These are phyloP conservation scores for Bruchidius siliquastri DNA, from an alignment of 2,888 invertebrate genomes.

Conservation along the genomic window DNA sequence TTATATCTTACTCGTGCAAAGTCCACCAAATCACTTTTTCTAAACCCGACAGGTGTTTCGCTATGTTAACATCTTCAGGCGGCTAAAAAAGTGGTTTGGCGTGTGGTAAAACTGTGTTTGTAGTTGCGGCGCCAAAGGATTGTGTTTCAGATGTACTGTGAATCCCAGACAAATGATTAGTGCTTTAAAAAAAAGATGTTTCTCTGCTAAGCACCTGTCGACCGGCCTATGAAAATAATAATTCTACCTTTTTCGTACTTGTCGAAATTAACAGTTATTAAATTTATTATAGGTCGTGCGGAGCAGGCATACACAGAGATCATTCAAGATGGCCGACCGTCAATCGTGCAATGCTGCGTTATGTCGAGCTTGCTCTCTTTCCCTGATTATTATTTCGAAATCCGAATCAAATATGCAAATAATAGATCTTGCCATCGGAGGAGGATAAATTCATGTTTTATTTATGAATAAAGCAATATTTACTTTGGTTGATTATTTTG, in stretches of 20 bases:
- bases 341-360: constrained; percentile 29
- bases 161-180: too few species aligned
- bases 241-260: neutral
- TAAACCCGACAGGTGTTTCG: too few species aligned
- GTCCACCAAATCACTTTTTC: too few species aligned
- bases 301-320: constrained; percentile 12
- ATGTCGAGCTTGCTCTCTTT: constrained; percentile 2
- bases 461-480: constrained; percentile 46
- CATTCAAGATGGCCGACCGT: constrained; percentile 8
- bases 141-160: too few species aligned
- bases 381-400: constrained; percentile 29
- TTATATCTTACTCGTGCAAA: too few species aligned
- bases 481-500: constrained; percentile 48
- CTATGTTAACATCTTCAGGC: too few species aligned
- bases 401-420: constrained; percentile 47
- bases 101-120: too few species aligned
- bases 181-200: too few species aligned
- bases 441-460: constrained; percentile 45
- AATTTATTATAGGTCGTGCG: constrained; percentile 23
- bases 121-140: too few species aligned
- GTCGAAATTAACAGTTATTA: constrained; percentile 21
- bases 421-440: constrained; percentile 37
- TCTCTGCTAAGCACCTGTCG: neutral
- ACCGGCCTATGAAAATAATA: neutral
- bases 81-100: too few species aligned